These are phyloP conservation scores for Dasypogon diadema DNA, from an alignment of 2,888 invertebrate species.

Conservation along the genomic window DNA sequence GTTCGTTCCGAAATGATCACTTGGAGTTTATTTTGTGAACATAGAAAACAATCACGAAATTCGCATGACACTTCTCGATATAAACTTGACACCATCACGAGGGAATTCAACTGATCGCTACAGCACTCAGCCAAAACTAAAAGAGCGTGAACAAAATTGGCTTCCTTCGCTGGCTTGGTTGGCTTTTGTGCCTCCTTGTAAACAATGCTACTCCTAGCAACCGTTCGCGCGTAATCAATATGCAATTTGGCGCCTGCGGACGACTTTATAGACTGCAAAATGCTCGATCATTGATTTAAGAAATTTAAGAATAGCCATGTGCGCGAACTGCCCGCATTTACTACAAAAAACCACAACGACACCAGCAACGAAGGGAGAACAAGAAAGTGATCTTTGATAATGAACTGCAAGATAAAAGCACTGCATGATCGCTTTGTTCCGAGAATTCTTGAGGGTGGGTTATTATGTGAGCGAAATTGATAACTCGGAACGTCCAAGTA, in stretches of 20 bases:
- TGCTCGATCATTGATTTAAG: background rate
- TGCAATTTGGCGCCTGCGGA: slow-evolving; percentile 19
- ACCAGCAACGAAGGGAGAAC: background rate
- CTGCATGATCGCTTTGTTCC: no score
- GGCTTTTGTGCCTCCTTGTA: background rate
- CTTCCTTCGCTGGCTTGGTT: slow-evolving; percentile 5
- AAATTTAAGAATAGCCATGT: slow-evolving; percentile 11
- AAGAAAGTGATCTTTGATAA: slow-evolving; percentile 38
- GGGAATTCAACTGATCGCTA: slow-evolving; percentile 3
- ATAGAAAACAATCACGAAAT: background rate
- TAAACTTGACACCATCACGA: background rate
- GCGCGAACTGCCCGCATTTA: background rate
- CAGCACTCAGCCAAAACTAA: background rate
- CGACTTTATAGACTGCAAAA: slow-evolving; percentile 24
- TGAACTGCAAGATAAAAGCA: background rate
- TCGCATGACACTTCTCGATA: background rate
- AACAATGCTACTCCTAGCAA: slow-evolving; percentile 17
- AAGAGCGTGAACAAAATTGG: slow-evolving; percentile 1
- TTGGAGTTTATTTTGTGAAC: no score
- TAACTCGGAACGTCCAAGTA: background rate
- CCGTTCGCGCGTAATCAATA: slow-evolving; percentile 27
- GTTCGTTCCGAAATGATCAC: background rate
- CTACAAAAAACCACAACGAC: background rate
- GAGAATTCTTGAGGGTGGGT: no score
- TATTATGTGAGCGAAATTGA: background rate